phyloP scores from a whole-genome alignment of 2,113 vertebrate species.

The Spilogale gracilis region DNA sequence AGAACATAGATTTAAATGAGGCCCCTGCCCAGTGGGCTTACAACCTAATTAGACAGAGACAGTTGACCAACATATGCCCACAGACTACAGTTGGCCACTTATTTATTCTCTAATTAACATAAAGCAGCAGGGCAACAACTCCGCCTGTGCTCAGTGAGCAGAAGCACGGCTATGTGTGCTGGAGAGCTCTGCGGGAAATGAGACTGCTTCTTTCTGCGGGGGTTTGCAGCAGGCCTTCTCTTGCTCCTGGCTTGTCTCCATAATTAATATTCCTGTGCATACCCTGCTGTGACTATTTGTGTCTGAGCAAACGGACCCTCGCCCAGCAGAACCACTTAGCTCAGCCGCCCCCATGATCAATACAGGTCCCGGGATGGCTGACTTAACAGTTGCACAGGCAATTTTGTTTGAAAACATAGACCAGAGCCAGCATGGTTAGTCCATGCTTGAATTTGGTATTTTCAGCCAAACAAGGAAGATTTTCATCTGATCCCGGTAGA shows the following conservation, averaged over 20 bases:
- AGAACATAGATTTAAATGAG: conserved; percentile 75
- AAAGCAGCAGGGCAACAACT: conserved; percentile 65
- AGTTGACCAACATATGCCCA: conserved; percentile 82
- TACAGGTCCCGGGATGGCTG: background rate
- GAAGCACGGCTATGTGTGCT: background rate
- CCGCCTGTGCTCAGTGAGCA: background rate
- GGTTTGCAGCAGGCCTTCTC: background rate
- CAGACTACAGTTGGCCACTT: conserved; percentile 76
- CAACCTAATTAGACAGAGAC: conserved; percentile 82
- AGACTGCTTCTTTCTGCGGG: background rate
- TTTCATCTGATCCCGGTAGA: background rate
- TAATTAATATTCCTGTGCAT: conserved; percentile 77
- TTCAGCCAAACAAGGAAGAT: background rate
- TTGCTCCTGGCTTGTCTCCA: background rate
- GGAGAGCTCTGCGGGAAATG: conserved; percentile 1
- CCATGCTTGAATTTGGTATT: background rate
- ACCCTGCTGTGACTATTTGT: conserved; percentile 64
- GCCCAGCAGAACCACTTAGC: conserved; percentile 36
- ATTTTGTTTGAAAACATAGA: background rate
- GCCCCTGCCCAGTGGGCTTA: conserved; percentile 75
- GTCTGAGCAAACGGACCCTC: conserved; percentile 57
- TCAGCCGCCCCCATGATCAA: background rate
- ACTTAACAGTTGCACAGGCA: background rate
- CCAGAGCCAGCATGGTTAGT: background rate
- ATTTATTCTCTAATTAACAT: conserved; percentile 81